Evolutionary conservation across 2,113 vertebrate species (phyloP).

Genomic region (Apeltes quadracus): DNA sequence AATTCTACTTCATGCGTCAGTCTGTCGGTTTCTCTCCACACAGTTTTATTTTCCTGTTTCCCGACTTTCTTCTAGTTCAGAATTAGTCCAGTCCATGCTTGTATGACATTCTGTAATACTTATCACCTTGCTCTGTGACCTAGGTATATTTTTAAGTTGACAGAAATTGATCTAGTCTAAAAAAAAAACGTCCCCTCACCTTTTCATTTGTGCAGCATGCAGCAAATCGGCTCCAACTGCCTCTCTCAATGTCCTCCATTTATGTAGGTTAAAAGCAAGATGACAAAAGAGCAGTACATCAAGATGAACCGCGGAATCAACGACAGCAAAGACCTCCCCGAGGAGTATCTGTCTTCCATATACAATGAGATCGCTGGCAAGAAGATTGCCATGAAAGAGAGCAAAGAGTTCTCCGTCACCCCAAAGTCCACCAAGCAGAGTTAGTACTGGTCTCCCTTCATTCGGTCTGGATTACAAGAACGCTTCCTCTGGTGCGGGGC

Average conservation of each 20-base stretch:
- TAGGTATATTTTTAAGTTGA: background rate
- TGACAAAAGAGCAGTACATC: conserved; percentile 99
- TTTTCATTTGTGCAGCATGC: background rate
- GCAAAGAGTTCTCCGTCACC: conserved; percentile 92
- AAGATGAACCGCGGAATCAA: conserved; percentile 99
- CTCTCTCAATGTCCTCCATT: background rate
- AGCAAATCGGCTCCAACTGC: background rate
- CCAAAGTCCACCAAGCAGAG: conserved; percentile 93
- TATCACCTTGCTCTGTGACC: background rate
- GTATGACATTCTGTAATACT: background rate
- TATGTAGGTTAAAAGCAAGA: conserved; percentile 95
- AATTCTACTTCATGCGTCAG: background rate
- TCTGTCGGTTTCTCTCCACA: background rate
- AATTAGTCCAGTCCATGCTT: background rate
- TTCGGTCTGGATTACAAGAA: background rate
- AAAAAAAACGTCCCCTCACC: background rate
- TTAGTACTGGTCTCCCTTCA: conserved; percentile 73
- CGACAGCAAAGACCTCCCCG: conserved; percentile 96
- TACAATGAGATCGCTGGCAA: conserved; percentile 97
- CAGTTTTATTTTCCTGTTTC: background rate
- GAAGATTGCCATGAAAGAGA: conserved; percentile 97
- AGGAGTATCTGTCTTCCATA: conserved; percentile 94
- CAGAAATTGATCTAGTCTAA: background rate
- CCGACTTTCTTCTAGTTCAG: background rate
- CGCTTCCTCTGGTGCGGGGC: background rate